Base-by-base conservation (phyloP, 2,888 invertebrate genomes). In the Cetonia aurata region DNA sequence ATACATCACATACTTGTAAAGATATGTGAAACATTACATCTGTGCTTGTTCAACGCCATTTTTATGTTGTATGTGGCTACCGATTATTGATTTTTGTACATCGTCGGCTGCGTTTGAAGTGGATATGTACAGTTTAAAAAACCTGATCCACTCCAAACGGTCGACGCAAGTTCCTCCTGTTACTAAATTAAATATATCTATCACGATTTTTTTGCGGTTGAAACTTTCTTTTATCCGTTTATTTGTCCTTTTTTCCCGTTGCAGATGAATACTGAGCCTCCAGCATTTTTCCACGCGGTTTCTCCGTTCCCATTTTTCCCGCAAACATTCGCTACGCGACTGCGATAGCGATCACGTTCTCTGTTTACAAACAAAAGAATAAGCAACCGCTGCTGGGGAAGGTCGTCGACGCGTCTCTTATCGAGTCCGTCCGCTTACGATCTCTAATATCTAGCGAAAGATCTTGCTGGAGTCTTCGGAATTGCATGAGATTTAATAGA, bases 331-430 rank as follows among this genome's bases (percentile, higher is more conserved):
- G n/a, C 37, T 50, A 25, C 25, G 37, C 50, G 17, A 50, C 37
- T 15, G 37, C 50, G 62, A 65, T 65, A 46, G 50, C 62, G 41
- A 65, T 65, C 62, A 37, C 41, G 15, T 65, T 37, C 33, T 50
- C 50, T 65, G 50, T 65, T 65, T 65, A 65, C 50, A 65, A 65
- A 65, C 62, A 65, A 65, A 65, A 50, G 50, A 50, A 65, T 41
- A 17, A 12, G 52, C 52, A 37, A 41, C 19, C 57, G 42, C 42
- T 15, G 37, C 10, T 37, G 1, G 25, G 37, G 62, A 60, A 65
- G 62, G 62, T 65, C 62, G 62, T 37, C 62, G 62, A 65, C 41
- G 10, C 37, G 62, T 17, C 46, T 33, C 17, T 65, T 65, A 50
- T 65, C 62, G 48, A n/a, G 10, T 8, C 10, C 13, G 19, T 8